A percentile compares a stretch with the other conserved stretches of the same genome.
phyloP scores from a whole-genome alignment of 2,888 invertebrate species.

The Halictus ligatus region DNA sequence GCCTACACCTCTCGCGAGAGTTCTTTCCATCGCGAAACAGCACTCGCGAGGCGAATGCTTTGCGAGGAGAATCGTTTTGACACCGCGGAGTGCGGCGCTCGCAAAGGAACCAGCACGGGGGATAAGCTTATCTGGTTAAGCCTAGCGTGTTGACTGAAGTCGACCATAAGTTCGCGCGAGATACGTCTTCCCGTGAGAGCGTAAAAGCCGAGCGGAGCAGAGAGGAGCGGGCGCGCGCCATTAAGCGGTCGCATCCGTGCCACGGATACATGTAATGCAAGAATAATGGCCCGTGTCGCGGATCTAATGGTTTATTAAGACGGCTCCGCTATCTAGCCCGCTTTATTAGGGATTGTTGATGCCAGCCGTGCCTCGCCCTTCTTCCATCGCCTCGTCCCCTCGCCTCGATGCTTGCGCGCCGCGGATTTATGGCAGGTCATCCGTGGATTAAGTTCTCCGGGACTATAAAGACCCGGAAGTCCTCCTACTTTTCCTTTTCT shows the following conservation, averaged over 20 bases:
- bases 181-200: conserved; percentile 49
- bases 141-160: conserved; percentile 53
- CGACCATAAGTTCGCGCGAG: conserved; percentile 55
- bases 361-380: background rate
- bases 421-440: conserved; percentile 4
- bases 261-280: conserved; percentile 40
- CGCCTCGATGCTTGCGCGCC: background rate
- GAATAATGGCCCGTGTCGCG: conserved; percentile 29
- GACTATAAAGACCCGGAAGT: conserved; percentile 1
- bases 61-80: background rate
- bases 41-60: background rate
- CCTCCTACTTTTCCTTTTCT: background rate
- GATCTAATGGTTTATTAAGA: conserved; percentile 36
- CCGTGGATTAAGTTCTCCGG: background rate
- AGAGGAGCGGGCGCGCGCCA: conserved; percentile 10
- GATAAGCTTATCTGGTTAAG: conserved; percentile 26
- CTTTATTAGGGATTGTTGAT: conserved; percentile 5
- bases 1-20: background rate
- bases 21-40: background rate
- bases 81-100: background rate
- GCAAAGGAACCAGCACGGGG: background rate
- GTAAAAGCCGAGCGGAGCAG: conserved; percentile 1
- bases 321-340: background rate
- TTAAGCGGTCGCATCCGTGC: conserved; percentile 36
- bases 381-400: background rate